Base-by-base conservation (phyloP, 2,888 invertebrate species). In the Yponomeuta sedellus region DNA sequence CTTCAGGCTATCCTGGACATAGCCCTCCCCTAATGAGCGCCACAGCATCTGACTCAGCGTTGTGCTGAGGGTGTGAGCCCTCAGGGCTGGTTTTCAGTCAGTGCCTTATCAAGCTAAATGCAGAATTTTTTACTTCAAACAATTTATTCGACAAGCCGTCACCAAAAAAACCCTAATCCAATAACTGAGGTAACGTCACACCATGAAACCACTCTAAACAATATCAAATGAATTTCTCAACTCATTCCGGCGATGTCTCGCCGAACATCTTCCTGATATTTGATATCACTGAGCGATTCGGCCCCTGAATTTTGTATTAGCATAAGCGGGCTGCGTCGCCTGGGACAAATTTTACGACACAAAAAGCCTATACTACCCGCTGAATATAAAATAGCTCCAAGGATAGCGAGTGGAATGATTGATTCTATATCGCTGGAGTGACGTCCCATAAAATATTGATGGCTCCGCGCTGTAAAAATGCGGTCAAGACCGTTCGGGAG, bases 391-490 rank as follows among this genome's bases (percentile, higher is more conserved):
- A 77, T 80, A 79, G 72, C 28, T 22, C 62, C 57, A 65, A 40
- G 65, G 20, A 59, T 59, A 61, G 74, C 72, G 72, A 63, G 61
- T 25, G 69, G 75, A 76, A 82, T 83, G 82, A 83, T 82, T 83
- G 82, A 83, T 83, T 82, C 75, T 76, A 77, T 76, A 78, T 74
- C 69, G 70, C 69, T 70, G 70, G 72, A 71, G 74, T 71, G 73
- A 73, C 77, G 80, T 77, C 79, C 70, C 77, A 79, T 82, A 80
- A 81, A 83, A 81, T 81, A 83, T 83, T 80, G 79, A 81, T 79
- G 62, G 66, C 61, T 52, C 16, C 40, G 16, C 20, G 34, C 62
- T 67, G 66, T 70, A 69, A 69, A 69, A 66, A 64, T 12, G 12
- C 12, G 62, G 62, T 28, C 34, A 22, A 59, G 59, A 20, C 22